Conservation (phyloP, 2,113 vertebrate genomes). For the Tychaedon coryphoeus region DNA sequence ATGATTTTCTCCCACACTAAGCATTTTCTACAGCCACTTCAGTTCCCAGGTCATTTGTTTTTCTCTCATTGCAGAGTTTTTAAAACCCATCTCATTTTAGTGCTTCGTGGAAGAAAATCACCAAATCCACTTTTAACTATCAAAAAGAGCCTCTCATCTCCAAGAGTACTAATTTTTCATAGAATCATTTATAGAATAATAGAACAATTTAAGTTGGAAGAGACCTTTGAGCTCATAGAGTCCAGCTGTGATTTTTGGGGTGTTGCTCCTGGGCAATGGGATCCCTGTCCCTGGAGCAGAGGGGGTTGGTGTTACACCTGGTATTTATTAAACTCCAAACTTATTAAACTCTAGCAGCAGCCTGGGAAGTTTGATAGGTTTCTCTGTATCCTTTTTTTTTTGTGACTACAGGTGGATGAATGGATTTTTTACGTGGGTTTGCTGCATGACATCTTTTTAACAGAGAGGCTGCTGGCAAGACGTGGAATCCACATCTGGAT, state of each 20-base stretch:
- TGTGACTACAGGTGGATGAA: background rate
- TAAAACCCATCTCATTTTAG: background rate
- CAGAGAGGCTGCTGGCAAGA: background rate
- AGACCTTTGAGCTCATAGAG: accelerated
- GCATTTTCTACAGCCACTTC: background rate
- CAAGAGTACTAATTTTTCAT: background rate
- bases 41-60: background rate
- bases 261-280: background rate
- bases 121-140: background rate
- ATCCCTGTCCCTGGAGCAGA: background rate
- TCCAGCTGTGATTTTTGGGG: background rate
- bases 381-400: background rate
- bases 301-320: background rate
- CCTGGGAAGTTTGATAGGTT: background rate
- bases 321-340: background rate
- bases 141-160: background rate
- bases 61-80: background rate
- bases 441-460: background rate
- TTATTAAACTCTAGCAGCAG: background rate
- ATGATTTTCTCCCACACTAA: background rate
- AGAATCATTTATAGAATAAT: background rate
- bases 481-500: background rate
- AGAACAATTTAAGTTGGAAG: background rate
- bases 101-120: background rate
- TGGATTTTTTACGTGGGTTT: background rate